Evolutionary conservation across 2,888 invertebrate genomes (phyloP).

Genomic region (Cephalotes varians): DNA sequence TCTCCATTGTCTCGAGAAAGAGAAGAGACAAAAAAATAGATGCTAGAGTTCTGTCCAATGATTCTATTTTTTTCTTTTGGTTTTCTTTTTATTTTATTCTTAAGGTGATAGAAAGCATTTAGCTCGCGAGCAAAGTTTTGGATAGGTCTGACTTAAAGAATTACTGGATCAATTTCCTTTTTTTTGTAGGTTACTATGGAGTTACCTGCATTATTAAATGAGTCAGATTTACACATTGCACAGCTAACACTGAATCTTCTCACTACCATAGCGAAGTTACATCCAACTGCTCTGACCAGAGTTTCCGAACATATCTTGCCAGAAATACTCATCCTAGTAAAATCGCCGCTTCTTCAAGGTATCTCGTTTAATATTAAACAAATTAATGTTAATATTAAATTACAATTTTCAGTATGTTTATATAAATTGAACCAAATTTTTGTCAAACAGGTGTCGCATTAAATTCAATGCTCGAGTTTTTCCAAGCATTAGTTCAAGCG

Average conservation of each 20-base stretch:
- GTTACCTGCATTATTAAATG: conserved; percentile 95
- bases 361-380: not conserved
- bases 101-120: too few species aligned
- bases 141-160: too few species aligned
- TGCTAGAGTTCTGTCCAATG: too few species aligned
- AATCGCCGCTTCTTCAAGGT: conserved; percentile 97
- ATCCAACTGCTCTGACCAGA: conserved; percentile 92
- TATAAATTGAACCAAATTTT: conserved; percentile 6
- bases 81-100: too few species aligned
- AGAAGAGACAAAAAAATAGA: too few species aligned
- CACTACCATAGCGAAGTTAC: conserved; percentile 92
- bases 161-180: not conserved
- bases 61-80: too few species aligned
- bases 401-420: not conserved
- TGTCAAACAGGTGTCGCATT: conserved; percentile 93
- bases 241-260: conserved; percentile 95
- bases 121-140: too few species aligned
- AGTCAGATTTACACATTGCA: conserved; percentile 98
- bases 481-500: conserved; percentile 95
- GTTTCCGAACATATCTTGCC: conserved; percentile 92
- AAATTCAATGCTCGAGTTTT: conserved; percentile 95
- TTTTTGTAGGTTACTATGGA: conserved; percentile 91
- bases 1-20: too few species aligned
- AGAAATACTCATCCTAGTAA: conserved; percentile 94
- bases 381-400: too few species aligned